Evolutionary conservation across 2,888 invertebrate genomes (phyloP).

Genomic region (Frankliniella fusca): DNA sequence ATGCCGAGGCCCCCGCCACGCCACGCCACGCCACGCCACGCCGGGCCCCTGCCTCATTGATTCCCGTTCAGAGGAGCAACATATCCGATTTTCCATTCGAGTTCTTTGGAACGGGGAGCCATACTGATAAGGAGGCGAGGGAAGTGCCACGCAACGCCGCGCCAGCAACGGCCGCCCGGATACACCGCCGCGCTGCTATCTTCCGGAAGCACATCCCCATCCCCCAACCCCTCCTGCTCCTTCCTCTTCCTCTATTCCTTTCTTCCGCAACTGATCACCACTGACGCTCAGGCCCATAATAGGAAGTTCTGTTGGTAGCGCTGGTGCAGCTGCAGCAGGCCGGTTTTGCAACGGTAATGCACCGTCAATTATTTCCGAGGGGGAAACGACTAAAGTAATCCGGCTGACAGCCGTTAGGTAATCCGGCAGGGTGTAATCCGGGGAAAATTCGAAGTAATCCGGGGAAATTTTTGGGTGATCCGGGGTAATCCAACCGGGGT

Average conservation of each 20-base stretch:
- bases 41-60: not conserved
- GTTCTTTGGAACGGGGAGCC: not conserved
- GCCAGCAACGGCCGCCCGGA: not conserved
- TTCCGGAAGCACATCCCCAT: not conserved
- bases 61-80: not conserved
- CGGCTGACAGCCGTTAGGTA: no score
- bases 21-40: not conserved
- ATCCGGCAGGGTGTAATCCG: no score
- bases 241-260: not conserved
- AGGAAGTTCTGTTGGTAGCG: not conserved
- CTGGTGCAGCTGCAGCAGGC: no score
- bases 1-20: not conserved
- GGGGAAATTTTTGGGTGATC: no score
- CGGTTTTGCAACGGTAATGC: no score
- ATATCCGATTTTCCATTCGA: conserved; percentile 11
- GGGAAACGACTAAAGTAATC: no score
- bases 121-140: not conserved
- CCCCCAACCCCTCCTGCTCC: not conserved
- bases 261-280: not conserved
- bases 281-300: not conserved
- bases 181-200: not conserved
- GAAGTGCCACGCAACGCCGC: not conserved
- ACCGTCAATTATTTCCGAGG: no score
- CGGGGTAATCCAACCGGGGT: no score
- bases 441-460: no score